These are phyloP conservation scores for Philopedon plagiatum DNA, from an alignment of 2,888 invertebrate species.

Conservation along the genomic window DNA sequence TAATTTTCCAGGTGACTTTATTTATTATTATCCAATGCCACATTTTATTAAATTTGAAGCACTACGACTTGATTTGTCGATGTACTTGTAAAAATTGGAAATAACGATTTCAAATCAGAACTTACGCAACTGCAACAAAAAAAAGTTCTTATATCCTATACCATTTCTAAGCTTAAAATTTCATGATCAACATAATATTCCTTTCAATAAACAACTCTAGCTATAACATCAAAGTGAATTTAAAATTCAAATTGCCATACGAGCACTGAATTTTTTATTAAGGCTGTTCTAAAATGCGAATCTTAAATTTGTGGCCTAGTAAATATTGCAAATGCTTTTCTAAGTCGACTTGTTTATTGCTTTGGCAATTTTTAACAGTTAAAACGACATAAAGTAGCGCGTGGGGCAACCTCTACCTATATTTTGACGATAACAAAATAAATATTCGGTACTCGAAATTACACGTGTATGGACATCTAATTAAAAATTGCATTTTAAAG, in stretches of 20 bases:
- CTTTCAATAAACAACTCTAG: not conserved
- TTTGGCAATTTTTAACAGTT: constrained; percentile 16
- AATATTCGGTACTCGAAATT: no score
- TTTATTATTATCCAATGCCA: no score
- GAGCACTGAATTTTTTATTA: constrained; percentile 9
- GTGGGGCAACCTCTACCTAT: no score
- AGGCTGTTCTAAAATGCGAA: not conserved
- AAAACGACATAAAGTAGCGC: not conserved
- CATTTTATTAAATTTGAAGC: no score
- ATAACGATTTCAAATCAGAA: no score
- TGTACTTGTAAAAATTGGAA: no score
- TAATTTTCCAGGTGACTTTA: no score
- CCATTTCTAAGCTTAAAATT: constrained; percentile 10
- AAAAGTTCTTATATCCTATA: not conserved
- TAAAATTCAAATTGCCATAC: constrained; percentile 21
- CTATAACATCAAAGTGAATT: constrained; percentile 10
- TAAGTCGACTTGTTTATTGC: constrained; percentile 7
- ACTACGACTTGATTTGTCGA: no score
- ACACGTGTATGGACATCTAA: no score
- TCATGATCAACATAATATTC: not conserved
- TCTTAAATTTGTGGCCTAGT: constrained; percentile 4
- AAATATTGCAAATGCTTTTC: not conserved
- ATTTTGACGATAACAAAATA: no score
- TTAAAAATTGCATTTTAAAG: no score
- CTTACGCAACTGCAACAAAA: no score